These are phyloP conservation scores for Euwallacea similis DNA, from an alignment of 1,140 invertebrate species.

Conservation along the genomic window DNA sequence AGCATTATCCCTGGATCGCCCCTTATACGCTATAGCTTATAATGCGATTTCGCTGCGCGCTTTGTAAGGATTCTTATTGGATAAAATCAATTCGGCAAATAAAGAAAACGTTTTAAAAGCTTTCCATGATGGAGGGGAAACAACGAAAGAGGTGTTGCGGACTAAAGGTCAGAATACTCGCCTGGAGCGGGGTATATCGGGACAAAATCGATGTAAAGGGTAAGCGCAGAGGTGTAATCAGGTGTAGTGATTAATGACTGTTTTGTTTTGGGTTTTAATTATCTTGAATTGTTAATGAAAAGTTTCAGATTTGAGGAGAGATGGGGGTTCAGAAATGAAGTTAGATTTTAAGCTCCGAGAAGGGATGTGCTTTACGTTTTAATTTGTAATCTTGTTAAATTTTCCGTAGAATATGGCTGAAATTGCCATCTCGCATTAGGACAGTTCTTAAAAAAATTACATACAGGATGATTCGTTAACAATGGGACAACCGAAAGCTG, in stretches of 20 bases:
- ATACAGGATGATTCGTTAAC: no score
- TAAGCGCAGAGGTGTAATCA: conserved; percentile 6
- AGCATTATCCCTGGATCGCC: no score
- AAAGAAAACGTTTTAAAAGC: conserved; percentile 17
- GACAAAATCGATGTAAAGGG: conserved; percentile 16
- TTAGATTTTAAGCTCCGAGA: no score
- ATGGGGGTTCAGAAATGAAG: no score
- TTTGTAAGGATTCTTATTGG: conserved; percentile 10
- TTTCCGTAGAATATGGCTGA: no score
- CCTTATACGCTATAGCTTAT: background rate
- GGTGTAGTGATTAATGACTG: background rate
- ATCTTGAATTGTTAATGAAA: background rate
- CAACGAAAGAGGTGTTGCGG: conserved; percentile 15
- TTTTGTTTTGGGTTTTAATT: background rate
- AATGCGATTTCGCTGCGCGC: background rate
- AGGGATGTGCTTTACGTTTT: no score
- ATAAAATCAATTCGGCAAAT: conserved; percentile 21
- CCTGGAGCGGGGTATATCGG: conserved; percentile 2
- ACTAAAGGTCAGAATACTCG: conserved; percentile 17
- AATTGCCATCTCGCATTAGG: no score
- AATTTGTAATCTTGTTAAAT: no score
- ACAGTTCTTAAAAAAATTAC: no score
- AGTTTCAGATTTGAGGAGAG: no score
- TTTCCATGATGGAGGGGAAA: conserved; percentile 13
- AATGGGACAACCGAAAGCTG: no score